phyloP scores from a whole-genome alignment of 2,888 invertebrate species.

The Calephelis perditalis region DNA sequence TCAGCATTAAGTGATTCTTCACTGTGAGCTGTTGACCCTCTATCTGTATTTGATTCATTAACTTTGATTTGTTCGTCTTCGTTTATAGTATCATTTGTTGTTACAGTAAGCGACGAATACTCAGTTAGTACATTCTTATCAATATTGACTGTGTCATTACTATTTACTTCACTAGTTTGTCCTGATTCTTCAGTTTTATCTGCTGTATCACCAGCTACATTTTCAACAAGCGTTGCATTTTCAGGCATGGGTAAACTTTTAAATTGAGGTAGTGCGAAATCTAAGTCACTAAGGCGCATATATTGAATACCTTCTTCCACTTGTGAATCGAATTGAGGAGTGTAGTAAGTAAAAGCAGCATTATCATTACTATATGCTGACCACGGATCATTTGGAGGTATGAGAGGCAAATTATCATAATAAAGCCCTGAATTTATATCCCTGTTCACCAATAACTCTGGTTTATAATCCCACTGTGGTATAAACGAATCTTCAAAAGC shows the following conservation, averaged over 20 bases:
- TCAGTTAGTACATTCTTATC: constrained; percentile 23
- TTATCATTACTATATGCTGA: constrained; percentile 55
- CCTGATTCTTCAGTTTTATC: constrained; percentile 31
- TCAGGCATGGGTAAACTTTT: constrained; percentile 53
- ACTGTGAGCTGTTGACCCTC: constrained; percentile 54
- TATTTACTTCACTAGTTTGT: constrained; percentile 29
- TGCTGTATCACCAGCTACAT: constrained; percentile 36
- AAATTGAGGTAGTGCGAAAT: constrained; percentile 64
- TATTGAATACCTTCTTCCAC: constrained; percentile 55
- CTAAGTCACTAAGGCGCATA: constrained; percentile 65
- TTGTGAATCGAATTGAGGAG: constrained; percentile 54
- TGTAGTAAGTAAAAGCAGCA: constrained; percentile 56
- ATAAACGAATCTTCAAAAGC: constrained; percentile 75
- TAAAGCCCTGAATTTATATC: constrained; percentile 53
- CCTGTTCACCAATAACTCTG: constrained; percentile 49
- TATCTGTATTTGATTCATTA: constrained; percentile 42
- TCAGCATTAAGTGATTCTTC: constrained; percentile 67
- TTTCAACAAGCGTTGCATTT: constrained; percentile 8
- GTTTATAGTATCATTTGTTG: constrained; percentile 33
- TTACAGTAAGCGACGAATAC: constrained; percentile 30
- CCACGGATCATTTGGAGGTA: constrained; percentile 70
- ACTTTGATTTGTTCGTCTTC: constrained; percentile 47
- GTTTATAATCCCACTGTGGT: constrained; percentile 64
- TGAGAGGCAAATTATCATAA: constrained; percentile 59
- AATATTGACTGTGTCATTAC: constrained; percentile 14